A percentile compares a stretch with the other conserved stretches of the same genome.
Conservation (phyloP, 2,797 vertebrate species). For the Mormyrus hasselquistii region DNA sequence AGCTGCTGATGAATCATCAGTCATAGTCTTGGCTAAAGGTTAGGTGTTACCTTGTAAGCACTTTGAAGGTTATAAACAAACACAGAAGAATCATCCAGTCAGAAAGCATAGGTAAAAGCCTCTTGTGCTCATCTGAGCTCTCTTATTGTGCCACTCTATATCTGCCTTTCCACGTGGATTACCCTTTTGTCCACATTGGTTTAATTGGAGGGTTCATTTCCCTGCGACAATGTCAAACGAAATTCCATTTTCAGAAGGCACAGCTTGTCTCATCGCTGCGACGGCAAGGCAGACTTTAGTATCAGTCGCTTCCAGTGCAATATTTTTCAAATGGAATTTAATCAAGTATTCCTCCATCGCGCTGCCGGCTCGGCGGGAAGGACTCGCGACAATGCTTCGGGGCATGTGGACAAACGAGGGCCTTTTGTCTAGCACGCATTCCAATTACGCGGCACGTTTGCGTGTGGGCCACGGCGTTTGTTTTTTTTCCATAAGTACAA, state of each 20-base stretch:
- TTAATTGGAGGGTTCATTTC: slow-evolving; percentile 47
- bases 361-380: neutral
- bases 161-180: slow-evolving; percentile 13
- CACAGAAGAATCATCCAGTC: neutral
- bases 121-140: neutral
- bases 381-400: neutral
- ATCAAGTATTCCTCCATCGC: neutral
- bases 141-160: slow-evolving; percentile 52
- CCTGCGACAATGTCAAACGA: neutral
- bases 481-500: neutral
- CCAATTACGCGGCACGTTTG: neutral
- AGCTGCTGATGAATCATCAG: neutral
- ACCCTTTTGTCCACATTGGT: slow-evolving; percentile 25
- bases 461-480: neutral
- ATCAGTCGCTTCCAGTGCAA: neutral
- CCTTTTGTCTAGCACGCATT: neutral
- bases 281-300: neutral
- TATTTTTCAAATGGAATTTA: slow-evolving; percentile 9
- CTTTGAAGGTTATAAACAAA: neutral
- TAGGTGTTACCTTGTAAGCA: neutral
- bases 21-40: neutral
- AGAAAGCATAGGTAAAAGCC: neutral
- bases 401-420: neutral
- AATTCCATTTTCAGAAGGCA: slow-evolving; percentile 14
- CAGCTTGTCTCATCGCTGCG: neutral